Percentiles rank a stretch among this genome's conserved stretches.
Conservation (phyloP, 2,888 invertebrate species). For the Sepioteuthis lessoniana region DNA sequence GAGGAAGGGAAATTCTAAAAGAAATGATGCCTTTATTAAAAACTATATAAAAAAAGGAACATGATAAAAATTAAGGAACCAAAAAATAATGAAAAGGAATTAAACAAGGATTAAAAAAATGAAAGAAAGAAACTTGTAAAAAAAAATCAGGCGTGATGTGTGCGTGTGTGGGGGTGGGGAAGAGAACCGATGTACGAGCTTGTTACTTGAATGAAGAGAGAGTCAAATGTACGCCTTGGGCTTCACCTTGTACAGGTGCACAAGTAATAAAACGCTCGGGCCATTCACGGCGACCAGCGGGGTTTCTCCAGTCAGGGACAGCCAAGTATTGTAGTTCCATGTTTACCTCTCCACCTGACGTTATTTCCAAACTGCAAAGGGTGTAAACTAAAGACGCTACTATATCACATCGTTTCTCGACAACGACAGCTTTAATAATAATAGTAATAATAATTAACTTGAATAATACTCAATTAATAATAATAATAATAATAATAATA, state of each 20-base stretch:
- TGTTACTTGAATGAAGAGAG: slow-evolving; percentile 18
- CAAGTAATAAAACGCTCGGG: slow-evolving; percentile 33
- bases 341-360: not conserved
- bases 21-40: not conserved
- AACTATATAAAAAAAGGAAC: not conserved
- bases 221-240: slow-evolving; percentile 33
- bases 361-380: not conserved
- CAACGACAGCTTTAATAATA: not conserved
- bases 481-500: not conserved
- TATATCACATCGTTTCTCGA: not conserved
- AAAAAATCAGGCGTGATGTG: not conserved
- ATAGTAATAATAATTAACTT: not conserved
- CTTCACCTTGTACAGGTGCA: slow-evolving; percentile 33
- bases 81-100: not conserved
- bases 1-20: not conserved
- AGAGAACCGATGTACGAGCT: not conserved
- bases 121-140: too few relatives aligned
- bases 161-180: not conserved
- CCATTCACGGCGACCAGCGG: not conserved
- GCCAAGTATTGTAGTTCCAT: slow-evolving; percentile 6
- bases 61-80: not conserved
- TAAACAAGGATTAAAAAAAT: not conserved
- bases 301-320: not conserved
- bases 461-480: not conserved
- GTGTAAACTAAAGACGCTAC: slow-evolving; percentile 33